Evolutionary conservation across 2,797 vertebrate genomes (phyloP), one percentile per base, ranked within the genome.

Genomic region (Anas bahamensis): DNA sequence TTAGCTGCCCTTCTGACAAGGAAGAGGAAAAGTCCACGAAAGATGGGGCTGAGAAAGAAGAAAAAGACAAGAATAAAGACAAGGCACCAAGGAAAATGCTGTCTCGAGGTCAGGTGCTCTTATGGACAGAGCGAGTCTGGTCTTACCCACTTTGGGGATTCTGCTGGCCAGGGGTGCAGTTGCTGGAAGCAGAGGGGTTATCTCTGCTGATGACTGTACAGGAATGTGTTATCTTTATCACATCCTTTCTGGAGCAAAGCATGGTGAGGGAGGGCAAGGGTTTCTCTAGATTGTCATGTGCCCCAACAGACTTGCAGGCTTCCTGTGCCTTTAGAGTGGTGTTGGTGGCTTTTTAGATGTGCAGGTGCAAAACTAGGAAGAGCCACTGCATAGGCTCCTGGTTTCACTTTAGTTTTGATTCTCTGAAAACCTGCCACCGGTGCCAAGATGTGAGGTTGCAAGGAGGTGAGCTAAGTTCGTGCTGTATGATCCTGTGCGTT

Each of bases 1-100:
- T 99, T 97, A 99, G 99, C 98, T 99, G 99, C 96, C 99, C 99
- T 24, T 99, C 99, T 56, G 99, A 99, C 97, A 99, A 99, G 95
- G 99, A 99, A 84, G 99, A 99, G 92, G 99, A 99, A 95, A 99
- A 99, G 89, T 98, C 99, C 57, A 98, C 97, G 1, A 99, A 99
- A 93, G 99, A 99, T 77, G 99, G 99, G 80, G 98, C 98, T 88
- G 99, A 99, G 97, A 99, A 99, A 93, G 99, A 99, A 95, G 99
- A 99, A 88, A 99, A 99, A 93, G 99, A 99, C 48, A 99, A 99
- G 98, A 99, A 93, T 88, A 98, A 99, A 96, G 99, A 99, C 75
- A 99, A 99, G 96, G 95, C 98, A 44, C 99, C 99, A 1, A 98
- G 98, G 94, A 99, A 99, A 97, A 99, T 99, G 99, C 98, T 99